Base-by-base conservation (phyloP, 2,113 vertebrate genomes). In the Halcyon malimbica region DNA sequence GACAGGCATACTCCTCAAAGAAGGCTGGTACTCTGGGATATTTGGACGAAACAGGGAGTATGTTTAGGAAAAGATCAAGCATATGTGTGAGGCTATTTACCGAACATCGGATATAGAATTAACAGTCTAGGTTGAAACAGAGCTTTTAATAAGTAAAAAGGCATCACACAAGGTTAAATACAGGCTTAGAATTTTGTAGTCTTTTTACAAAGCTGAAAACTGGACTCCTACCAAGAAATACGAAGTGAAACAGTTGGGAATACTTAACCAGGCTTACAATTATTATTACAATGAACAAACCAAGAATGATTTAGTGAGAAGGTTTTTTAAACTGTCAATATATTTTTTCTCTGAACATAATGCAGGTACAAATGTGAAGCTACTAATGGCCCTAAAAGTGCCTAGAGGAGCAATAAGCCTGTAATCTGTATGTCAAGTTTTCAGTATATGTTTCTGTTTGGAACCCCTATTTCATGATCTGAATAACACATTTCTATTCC, bases 361-460 rank as follows among this genome's bases (percentile, higher is more conserved):
- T 48, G 5, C 37, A 29, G 20, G 17, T 81, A 56, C 15, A 78
- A 50, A 4, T 48, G 20, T 35, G 44, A 93, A 85, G 16, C 1
- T 74, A 50, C 26, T 71, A 78, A 84, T 21, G 35, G 20, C 7
- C 11, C 0, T 68, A 78, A 79, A 23, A 1, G 4, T 63, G 42
- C 51, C 46, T 23, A 75, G 29, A 82, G 23, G 65, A 88, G 7
- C 31, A 82, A 59, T 60, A 90, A 83, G 2, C 7, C 28, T 75
- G 11, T 33, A 60, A 76, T 68, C 31, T 85, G 19, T 10, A 59
- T 0, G 1, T 46, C 77, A 63, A 84, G 8, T 11, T 63, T 84
- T 77, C 64, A 67, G 56, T 17, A 33, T 13, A 26, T 0, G 0
- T 17, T 74, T 69, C 37, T 84, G 10, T n/a, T 53, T 67, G 31